Evolutionary conservation across 2,888 invertebrate genomes (phyloP).

Genomic region (Eueremaeus valkanovi): DNA sequence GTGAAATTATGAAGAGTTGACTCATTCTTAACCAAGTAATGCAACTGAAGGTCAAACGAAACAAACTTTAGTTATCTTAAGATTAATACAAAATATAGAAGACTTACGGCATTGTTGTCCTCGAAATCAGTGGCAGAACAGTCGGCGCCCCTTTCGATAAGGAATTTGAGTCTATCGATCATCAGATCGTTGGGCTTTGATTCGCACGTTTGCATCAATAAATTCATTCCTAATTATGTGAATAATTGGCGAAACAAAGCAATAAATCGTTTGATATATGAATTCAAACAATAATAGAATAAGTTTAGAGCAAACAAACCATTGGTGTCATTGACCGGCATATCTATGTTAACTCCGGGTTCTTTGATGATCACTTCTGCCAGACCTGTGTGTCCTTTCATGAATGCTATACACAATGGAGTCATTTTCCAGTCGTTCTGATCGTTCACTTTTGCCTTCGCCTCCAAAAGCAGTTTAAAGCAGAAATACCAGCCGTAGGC

Average conservation of each 20-base stretch:
- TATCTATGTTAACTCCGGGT: conserved; percentile 54
- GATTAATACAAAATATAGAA: conserved; percentile 16
- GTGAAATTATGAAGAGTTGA: conserved; percentile 13
- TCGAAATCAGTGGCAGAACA: conserved; percentile 52
- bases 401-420: conserved; percentile 57
- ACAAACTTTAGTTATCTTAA: too few relatives aligned
- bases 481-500: conserved; percentile 59
- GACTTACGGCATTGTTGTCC: conserved; percentile 53
- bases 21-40: conserved; percentile 44
- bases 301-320: conserved; percentile 48
- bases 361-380: conserved; percentile 54
- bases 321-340: conserved; percentile 51
- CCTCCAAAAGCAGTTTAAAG: conserved; percentile 54
- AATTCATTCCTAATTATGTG: conserved; percentile 51
- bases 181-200: conserved; percentile 51
- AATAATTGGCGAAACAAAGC: background rate
- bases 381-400: conserved; percentile 55
- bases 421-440: conserved; percentile 57
- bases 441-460: conserved; percentile 52
- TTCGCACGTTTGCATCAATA: conserved; percentile 52
- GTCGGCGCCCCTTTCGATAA: conserved; percentile 55
- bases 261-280: background rate
- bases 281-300: background rate
- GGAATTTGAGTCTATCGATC: conserved; percentile 52
- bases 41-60: conserved; percentile 45